Evolutionary conservation across 1,140 invertebrate genomes (phyloP).

Genomic region (Papilio aristodemus): DNA sequence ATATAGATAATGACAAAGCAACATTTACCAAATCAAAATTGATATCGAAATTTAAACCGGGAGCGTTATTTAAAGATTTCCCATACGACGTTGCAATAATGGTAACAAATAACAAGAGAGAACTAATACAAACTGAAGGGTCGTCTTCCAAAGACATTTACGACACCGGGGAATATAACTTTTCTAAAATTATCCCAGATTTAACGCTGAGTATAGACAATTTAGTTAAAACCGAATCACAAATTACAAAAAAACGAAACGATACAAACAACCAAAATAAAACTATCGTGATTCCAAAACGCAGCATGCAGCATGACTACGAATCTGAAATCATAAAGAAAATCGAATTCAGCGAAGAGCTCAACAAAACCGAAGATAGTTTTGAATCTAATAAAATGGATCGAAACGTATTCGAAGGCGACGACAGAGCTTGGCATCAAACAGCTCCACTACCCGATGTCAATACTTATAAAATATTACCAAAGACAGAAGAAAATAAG

Average conservation of each 20-base stretch:
- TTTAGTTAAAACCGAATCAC: conserved; percentile 7
- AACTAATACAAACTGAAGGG: conserved; percentile 5
- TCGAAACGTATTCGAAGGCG: conserved; percentile 52
- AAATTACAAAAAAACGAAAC: conserved; percentile 27
- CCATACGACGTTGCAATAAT: conserved; percentile 61
- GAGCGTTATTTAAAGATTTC: conserved; percentile 57
- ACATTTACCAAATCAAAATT: conserved; percentile 46
- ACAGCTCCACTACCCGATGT: conserved; percentile 42
- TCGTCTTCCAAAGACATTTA: conserved; percentile 12
- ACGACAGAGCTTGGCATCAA: conserved; percentile 52
- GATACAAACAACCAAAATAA: conserved; percentile 32
- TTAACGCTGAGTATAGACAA: conserved; percentile 21
- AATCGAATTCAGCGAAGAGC: conserved; percentile 45
- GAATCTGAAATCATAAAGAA: conserved; percentile 51
- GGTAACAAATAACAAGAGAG: conserved; percentile 42
- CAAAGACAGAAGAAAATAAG: conserved; percentile 44
- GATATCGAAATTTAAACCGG: conserved; percentile 48
- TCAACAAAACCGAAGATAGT: conserved; percentile 45
- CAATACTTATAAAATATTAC: conserved; percentile 53
- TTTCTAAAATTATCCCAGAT: conserved; percentile 25
- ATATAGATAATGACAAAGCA: conserved; percentile 10
- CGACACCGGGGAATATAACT: conserved; percentile 5
- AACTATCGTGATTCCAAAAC: conserved; percentile 42
- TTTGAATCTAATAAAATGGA: conserved; percentile 44
- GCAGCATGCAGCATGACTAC: conserved; percentile 52